A percentile compares a stretch with the other conserved stretches of the same genome.
phyloP scores from a whole-genome alignment of 2,797 vertebrate genomes.

The Somateria mollissima region DNA sequence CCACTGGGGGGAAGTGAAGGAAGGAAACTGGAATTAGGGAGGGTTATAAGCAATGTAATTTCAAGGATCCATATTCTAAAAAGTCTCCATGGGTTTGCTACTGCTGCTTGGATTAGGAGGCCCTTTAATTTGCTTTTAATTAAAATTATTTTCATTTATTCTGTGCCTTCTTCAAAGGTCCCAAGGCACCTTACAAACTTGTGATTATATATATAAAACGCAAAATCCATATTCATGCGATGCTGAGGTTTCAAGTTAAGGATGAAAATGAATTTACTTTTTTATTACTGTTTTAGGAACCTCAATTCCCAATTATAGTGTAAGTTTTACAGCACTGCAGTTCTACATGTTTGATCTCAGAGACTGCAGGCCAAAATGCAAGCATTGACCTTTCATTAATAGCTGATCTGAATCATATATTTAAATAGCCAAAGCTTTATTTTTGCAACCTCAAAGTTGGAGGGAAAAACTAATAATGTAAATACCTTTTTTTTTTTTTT shows the following conservation, averaged over 20 bases:
- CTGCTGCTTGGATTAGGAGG: constrained; percentile 47
- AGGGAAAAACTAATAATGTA: background rate
- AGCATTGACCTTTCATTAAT: background rate
- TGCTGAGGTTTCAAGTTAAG: background rate
- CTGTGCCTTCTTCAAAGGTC: background rate
- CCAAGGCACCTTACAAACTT: background rate
- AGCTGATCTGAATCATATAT: background rate
- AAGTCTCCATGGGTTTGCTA: background rate
- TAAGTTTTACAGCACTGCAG: background rate
- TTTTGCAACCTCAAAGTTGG: background rate
- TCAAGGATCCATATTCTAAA: constrained; percentile 24
- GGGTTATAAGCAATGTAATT: background rate
- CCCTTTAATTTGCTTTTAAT: constrained; percentile 67
- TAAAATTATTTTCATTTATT: constrained; percentile 62
- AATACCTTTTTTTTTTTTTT: background rate
- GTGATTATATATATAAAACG: background rate
- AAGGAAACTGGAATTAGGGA: constrained; percentile 1
- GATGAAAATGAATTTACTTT: background rate
- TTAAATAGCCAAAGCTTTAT: background rate
- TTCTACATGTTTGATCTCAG: background rate
- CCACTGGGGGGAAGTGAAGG: background rate
- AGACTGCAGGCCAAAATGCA: background rate
- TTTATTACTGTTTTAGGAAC: background rate
- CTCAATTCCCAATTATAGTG: background rate
- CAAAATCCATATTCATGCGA: background rate